Evolutionary conservation across 2,888 invertebrate genomes (phyloP), one percentile per base, ranked within the genome.

Genomic region (Apamea anceps): DNA sequence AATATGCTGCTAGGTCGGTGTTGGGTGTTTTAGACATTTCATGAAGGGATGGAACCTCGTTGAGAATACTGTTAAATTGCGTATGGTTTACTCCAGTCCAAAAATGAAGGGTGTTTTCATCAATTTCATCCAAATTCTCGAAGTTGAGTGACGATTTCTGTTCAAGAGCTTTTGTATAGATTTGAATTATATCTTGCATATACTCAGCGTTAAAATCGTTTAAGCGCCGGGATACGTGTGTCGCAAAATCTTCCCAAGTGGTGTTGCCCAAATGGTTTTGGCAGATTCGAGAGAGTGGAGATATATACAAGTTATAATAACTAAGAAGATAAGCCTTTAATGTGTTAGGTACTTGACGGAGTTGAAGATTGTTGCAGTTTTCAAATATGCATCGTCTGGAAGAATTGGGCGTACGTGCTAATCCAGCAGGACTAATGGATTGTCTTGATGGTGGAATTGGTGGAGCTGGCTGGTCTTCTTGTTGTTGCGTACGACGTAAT

Each of bases 121-220:
- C 28, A 51, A 51, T 68, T 68, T 68, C 68, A 51, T 68, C 10
- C 28, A 68, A 68, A 68, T 68, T 68, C 45, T 48, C 68, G 48
- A 68, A 68, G 28, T 68, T 48, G n/a, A 65, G 37, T 32, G 65
- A 32, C 7, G 67, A 45, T 67, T 67, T 67, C 45, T 67, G 67
- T 67, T 67, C 67, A 67, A 67, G 67, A 67, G 67, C n/a, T 67
- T 67, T 48, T 68, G 67, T 68, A n/a, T 68, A 48, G 45, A 68
- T 68, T 68, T 5, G n/a, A 68, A 68, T 68, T 18, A 28, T 68
- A 68, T 68, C 45, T 68, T 37, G 21, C 65, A 48, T 68, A 42
- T 48, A 68, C 67, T 68, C 45, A 28, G 45, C 67, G 45, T 45
- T 68, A 68, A 68, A 68, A 8, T 68, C 67, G 8, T 48, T 68